Evolutionary conservation across 2,888 invertebrate genomes (phyloP).

Genomic region (Antheraea yamamai): DNA sequence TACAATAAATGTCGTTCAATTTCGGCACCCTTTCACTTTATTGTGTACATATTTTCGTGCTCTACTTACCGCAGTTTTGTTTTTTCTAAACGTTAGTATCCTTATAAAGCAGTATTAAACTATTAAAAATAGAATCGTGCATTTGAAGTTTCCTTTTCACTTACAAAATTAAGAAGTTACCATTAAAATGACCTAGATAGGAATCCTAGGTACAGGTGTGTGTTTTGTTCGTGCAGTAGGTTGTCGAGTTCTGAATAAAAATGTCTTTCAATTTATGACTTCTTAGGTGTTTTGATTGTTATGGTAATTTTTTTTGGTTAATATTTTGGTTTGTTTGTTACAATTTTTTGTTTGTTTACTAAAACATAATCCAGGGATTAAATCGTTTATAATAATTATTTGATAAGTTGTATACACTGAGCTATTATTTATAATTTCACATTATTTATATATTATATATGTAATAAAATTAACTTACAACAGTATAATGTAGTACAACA

Average conservation of each 20-base stretch:
- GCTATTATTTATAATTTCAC: neutral
- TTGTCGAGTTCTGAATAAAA: neutral
- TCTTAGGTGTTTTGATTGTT: neutral
- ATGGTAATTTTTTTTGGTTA: neutral
- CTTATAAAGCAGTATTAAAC: neutral
- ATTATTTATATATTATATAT: neutral
- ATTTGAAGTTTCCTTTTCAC: neutral
- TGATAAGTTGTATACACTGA: neutral
- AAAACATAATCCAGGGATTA: neutral
- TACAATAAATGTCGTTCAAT: constrained; percentile 48
- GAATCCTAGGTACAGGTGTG: neutral
- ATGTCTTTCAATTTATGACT: neutral
- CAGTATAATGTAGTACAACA: too few species aligned
- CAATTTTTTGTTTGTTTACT: neutral
- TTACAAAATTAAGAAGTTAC: neutral
- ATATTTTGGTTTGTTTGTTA: neutral
- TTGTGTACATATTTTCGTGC: constrained; percentile 77
- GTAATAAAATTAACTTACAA: too few species aligned
- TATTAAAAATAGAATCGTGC: neutral
- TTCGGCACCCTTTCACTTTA: constrained; percentile 79
- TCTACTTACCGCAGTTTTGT: constrained; percentile 70
- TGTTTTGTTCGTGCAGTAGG: neutral
- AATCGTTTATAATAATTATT: neutral
- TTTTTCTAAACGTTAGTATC: constrained; percentile 33
- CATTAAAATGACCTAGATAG: constrained; percentile 1